Conservation (phyloP, 1,140 invertebrate species). For the Muscidifurax raptorellus region DNA sequence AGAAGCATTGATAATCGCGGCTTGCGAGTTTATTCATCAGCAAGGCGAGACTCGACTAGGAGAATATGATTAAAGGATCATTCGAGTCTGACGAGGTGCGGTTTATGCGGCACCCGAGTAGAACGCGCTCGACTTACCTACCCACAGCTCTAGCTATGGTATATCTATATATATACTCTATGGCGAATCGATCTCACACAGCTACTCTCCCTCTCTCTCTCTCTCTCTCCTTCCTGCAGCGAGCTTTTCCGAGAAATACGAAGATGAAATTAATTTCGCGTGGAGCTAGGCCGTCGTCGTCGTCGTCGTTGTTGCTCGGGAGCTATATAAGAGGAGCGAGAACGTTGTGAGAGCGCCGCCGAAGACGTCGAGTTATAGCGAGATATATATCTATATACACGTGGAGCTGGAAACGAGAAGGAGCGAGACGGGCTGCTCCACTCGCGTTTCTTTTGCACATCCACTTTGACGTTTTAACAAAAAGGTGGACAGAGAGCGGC, state of each 20-base stretch:
- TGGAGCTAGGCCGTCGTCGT: not conserved
- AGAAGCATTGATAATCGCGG: not conserved
- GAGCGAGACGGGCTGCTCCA: not conserved
- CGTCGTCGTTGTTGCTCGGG: not conserved
- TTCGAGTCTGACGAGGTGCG: not conserved
- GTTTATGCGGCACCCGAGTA: not conserved
- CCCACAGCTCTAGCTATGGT: no score
- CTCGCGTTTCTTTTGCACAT: not conserved
- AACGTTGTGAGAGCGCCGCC: no score
- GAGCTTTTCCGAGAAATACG: not conserved
- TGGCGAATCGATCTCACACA: not conserved
- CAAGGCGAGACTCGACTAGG: not conserved
- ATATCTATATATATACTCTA: no score
- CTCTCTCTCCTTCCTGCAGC: no score
- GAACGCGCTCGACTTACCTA: not conserved
- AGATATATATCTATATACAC: no score
- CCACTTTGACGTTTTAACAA: not conserved
- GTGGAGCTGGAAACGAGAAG: not conserved
- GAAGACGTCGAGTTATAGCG: not conserved
- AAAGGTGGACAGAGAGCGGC: not conserved
- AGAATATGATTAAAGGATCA: constrained; percentile 1
- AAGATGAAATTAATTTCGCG: not conserved
- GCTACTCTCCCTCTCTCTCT: no score
- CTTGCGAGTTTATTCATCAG: not conserved
- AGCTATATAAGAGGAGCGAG: not conserved